Evolutionary conservation across 2,797 vertebrate species (phyloP).

Genomic region (Microcaecilia unicolor): DNA sequence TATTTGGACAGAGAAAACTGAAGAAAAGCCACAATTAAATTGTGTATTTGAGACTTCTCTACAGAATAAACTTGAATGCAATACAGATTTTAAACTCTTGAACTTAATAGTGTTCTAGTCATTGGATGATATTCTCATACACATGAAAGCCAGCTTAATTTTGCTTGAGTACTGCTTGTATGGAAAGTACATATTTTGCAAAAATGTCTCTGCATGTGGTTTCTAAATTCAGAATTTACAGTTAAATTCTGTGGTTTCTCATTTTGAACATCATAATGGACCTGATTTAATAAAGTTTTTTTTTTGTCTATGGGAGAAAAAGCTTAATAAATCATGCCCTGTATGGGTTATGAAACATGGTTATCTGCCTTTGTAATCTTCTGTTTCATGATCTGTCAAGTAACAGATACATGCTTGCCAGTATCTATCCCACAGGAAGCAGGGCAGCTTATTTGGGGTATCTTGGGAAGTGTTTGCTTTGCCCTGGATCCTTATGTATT

Average conservation of each 20-base stretch:
- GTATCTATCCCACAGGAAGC: constrained; percentile 56
- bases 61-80: too few species aligned
- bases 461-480: constrained; percentile 70
- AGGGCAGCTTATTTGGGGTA: constrained; percentile 57
- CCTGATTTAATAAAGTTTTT: too few species aligned
- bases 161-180: constrained; percentile 28
- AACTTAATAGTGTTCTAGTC: too few species aligned
- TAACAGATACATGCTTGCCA: constrained; percentile 61
- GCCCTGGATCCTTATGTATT: too few species aligned
- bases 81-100: too few species aligned
- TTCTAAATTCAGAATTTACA: constrained; percentile 23
- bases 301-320: too few species aligned
- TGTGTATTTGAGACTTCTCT: too few species aligned
- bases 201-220: constrained; percentile 34
- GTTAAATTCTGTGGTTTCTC: constrained; percentile 27
- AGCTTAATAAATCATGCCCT: too few species aligned
- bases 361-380: constrained; percentile 13
- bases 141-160: neutral
- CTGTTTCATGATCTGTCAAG: constrained; percentile 43
- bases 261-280: constrained; percentile 28
- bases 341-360: constrained; percentile 12
- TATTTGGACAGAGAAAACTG: too few species aligned
- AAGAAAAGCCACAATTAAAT: too few species aligned
- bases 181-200: constrained; percentile 30
- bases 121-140: too few species aligned